Evolutionary conservation across 2,888 invertebrate genomes (phyloP), one percentile per base, ranked within the genome.

Genomic region (Rhamphomyia laevipes): DNA sequence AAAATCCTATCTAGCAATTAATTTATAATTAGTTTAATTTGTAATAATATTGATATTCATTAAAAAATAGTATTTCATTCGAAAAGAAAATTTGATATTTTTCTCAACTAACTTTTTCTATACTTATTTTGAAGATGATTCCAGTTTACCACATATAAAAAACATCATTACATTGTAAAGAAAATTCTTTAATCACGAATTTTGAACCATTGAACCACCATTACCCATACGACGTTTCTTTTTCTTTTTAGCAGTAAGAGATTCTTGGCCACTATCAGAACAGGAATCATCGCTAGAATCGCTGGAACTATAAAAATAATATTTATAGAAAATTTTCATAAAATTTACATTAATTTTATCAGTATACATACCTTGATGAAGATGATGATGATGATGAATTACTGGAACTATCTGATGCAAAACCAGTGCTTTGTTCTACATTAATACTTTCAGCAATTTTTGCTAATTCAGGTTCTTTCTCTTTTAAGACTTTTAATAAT

Each of bases 381-480:
- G 84, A 84, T 49, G 86, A 86, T 51, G 78, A 78, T 43, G 81
- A 81, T 50, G 79, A 80, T 2, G 81, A 81, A 57, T 87, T 90
- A 58, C 90, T 91, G 0, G 93, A 93, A 61, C 91, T 92, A 69
- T 96, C 95, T 0, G 94, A 95, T 30, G 92, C 93, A 45, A 95
- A 83, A 15, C 94, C 94, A 1, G 91, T 91, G 41, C 87, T 82
- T 64, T 84, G 80, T 60, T 78, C 84, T 49, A 93, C 75, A 70
- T 95, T 94, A 60, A 94, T 86, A 59, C 77, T 74, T 60, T 88
- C 88, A 4, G 92, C 89, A 46, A 89, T 66, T 58, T 78, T 77
- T 35, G 85, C 88, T 52, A 93, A 68, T 30, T 86, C 84, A 4
- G 86, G 82, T 56, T 89, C 85, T 63, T 86, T 82, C 56, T 78